Conservation (phyloP, 2,113 vertebrate species). For the Spilogale gracilis region DNA sequence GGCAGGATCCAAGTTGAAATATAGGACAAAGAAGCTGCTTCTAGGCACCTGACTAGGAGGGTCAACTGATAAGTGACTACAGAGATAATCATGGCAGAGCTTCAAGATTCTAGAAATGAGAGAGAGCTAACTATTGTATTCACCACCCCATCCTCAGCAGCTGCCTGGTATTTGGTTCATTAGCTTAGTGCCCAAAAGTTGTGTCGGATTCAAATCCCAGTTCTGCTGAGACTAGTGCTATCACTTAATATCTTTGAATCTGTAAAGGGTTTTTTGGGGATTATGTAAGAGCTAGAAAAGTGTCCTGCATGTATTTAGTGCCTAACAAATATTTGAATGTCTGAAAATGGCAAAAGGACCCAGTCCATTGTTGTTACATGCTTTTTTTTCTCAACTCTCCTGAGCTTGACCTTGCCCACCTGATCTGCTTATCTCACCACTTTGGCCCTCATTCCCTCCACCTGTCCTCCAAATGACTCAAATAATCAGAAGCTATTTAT, state of each 20-base stretch:
- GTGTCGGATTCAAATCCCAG: neutral
- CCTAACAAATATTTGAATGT: neutral
- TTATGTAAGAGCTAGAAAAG: neutral
- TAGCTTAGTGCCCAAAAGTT: neutral
- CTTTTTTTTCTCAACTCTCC: neutral
- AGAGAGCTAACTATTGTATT: neutral
- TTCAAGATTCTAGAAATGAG: neutral
- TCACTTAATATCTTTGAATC: neutral
- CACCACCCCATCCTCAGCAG: neutral
- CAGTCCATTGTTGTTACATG: neutral
- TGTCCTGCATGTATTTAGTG: neutral
- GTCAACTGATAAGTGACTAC: neutral
- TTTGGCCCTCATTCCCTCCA: neutral
- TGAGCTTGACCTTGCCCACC: neutral
- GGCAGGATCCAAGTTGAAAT: neutral
- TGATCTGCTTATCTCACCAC: neutral
- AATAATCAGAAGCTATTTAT: constrained; percentile 37
- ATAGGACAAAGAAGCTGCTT: constrained; percentile 14
- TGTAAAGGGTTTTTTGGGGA: constrained; percentile 12
- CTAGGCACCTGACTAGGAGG: neutral
- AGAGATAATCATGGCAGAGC: neutral
- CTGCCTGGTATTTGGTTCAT: neutral
- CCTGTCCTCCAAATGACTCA: constrained; percentile 31
- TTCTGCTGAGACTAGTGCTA: neutral
- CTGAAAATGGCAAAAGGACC: neutral